A percentile compares a stretch with the other conserved stretches of the same genome.
These are phyloP conservation scores for Hydrozoanthus tunicans DNA, from an alignment of 64 coral and sea anemone genomes.

Conservation along the genomic window DNA sequence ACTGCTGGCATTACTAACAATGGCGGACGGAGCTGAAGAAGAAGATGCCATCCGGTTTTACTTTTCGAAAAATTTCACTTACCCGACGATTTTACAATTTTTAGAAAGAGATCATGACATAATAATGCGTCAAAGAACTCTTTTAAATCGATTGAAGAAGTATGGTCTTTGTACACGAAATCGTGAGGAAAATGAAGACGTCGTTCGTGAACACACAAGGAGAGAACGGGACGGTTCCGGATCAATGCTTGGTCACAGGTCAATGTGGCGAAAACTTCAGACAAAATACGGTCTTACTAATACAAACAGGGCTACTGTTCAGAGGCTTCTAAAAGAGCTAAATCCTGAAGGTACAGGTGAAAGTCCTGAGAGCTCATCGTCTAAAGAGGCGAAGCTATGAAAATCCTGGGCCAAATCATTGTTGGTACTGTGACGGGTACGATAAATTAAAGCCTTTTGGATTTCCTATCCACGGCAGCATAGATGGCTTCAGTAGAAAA, in stretches of 20 bases:
- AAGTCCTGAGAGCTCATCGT: not conserved
- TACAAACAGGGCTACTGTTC: not conserved
- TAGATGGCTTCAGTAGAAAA: not conserved
- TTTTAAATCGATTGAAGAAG: constrained; percentile 28
- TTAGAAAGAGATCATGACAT: constrained; percentile 31
- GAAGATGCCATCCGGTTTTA: constrained; percentile 29
- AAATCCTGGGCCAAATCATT: not conserved
- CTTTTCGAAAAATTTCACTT: constrained; percentile 18
- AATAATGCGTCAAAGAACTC: constrained; percentile 5
- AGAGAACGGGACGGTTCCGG: constrained; percentile 28
- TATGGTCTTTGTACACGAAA: constrained; percentile 6
- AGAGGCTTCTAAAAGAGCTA: constrained; percentile 23
- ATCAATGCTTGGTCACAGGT: constrained; percentile 12
- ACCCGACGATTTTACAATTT: constrained; percentile 16
- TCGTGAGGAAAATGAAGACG: not conserved
- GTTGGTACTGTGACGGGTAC: not conserved
- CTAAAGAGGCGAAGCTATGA: not conserved
- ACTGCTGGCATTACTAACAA: not conserved
- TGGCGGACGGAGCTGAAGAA: constrained; percentile 30
- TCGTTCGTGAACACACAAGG: constrained; percentile 16
- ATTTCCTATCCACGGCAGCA: not conserved
- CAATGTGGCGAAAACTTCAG: constrained; percentile 43
- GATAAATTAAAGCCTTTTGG: not conserved
- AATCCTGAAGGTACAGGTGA: constrained; percentile 23
- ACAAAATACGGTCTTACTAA: constrained; percentile 17